These are phyloP conservation scores for Corythoichthys intestinalis DNA, from an alignment of 2,113 vertebrate species.

Conservation along the genomic window DNA sequence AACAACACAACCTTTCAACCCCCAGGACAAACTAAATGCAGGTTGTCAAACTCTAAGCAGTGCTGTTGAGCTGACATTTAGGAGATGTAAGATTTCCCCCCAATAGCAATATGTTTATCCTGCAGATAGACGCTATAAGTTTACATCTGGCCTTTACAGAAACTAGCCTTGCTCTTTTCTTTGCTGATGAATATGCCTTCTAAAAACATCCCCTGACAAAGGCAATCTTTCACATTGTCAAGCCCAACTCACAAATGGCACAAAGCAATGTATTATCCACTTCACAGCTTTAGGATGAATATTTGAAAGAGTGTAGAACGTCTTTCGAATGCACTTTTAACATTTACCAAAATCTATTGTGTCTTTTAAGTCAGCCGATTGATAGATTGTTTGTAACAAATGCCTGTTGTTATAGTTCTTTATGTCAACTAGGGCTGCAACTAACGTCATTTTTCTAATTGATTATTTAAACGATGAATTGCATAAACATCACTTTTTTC, in stretches of 20 bases:
- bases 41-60: constrained; percentile 12
- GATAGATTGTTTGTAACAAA: constrained; percentile 50
- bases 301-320: constrained; percentile 46
- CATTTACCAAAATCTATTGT: constrained; percentile 59
- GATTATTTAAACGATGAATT: too few relatives aligned
- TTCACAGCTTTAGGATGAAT: constrained; percentile 48
- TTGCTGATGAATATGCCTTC: constrained; percentile 48
- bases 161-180: constrained; percentile 43
- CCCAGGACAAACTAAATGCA: constrained; percentile 4
- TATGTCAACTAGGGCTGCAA: neutral
- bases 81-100: constrained; percentile 18
- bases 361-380: constrained; percentile 51
- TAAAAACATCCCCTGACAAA: constrained; percentile 43
- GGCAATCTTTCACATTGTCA: constrained; percentile 31
- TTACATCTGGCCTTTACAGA: constrained; percentile 41
- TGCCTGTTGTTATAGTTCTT: constrained; percentile 53
- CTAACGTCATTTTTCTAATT: too few relatives aligned
- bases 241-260: neutral
- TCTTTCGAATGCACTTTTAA: constrained; percentile 52
- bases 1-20: constrained; percentile 7
- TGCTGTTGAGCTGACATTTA: constrained; percentile 21
- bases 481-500: too few relatives aligned
- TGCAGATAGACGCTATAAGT: constrained; percentile 29
- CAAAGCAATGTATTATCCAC: constrained; percentile 56
- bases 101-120: constrained; percentile 27